Evolutionary conservation across 2,113 vertebrate species (phyloP).

Genomic region (Manacus vitellinus): DNA sequence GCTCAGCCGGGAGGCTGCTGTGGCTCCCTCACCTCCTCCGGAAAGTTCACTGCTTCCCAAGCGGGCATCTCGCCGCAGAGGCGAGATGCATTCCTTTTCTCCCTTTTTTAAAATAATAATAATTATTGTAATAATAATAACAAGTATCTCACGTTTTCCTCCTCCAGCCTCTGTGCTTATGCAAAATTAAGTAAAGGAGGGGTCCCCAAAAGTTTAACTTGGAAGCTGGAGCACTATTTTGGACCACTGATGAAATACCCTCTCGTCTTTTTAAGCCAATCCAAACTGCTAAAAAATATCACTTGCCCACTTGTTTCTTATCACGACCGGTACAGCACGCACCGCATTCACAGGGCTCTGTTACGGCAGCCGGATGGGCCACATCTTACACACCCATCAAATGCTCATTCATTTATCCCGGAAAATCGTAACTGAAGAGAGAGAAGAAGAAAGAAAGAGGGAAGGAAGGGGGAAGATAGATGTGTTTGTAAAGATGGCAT

Average conservation of each 20-base stretch:
- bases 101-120: neutral
- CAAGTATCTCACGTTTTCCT: neutral
- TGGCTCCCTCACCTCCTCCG: neutral
- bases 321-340: neutral
- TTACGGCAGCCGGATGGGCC: constrained; percentile 1
- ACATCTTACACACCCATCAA: neutral
- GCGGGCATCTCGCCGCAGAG: neutral
- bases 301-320: neutral
- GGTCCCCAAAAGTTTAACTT: neutral
- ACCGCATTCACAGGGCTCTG: neutral
- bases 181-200: neutral
- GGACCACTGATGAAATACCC: neutral
- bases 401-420: neutral
- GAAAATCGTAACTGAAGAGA: neutral
- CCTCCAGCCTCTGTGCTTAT: neutral
- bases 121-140: neutral
- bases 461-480: neutral
- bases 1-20: neutral
- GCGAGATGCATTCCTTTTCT: neutral
- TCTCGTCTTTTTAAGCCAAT: neutral
- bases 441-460: neutral
- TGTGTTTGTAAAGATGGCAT: neutral
- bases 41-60: constrained; percentile 14
- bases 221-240: neutral
- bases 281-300: neutral